Base-by-base conservation (phyloP, 2,113 vertebrate genomes). In the Gobio gobio region DNA sequence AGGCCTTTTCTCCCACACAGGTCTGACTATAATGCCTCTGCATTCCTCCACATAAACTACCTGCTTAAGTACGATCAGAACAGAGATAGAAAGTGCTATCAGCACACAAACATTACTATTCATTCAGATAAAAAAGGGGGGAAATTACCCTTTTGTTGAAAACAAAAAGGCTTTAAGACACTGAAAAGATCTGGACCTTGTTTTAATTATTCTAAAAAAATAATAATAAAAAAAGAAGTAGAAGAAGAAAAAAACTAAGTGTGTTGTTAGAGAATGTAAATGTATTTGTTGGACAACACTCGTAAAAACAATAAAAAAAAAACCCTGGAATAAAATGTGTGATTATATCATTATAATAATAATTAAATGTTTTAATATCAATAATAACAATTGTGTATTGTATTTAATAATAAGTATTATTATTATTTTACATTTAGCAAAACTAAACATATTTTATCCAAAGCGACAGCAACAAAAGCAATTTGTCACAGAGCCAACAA, bases 1-100 rank as follows among this genome's bases (percentile, higher is more conserved):
- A 4, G 58, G 7, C n/a, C 18, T 77, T 56, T 78, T 58, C 51
- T 33, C 36, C 18, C 51, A 33, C 26, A 78, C 29, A 78, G 33
- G 54, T 47, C 29, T 14, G 54, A 78, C 5, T 5, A 56, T 40
- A 74, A 83, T 54, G 59, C 59, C 22, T 64, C 49, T 72, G 47
- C 80, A 82, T 82, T 72, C 18, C 49, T 82, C 29, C 61, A 51
- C 45, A 64, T 22, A 64, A 81, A 66, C 59, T 22, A 20, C 33
- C 64, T 56, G 26, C 12, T n/a, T 29, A 68, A 24, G 16, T 64
- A 3, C 1, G 64, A 72, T 82, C 47, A 40, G 7, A 72, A 54
- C 47, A 59, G 33, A 78, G 76, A 78, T 58, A 29, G n/a, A 45
- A 18, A 10, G 47, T 75, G 45, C 13, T 75, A 78, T 78, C 51